Conservation (phyloP, 2,113 vertebrate genomes). For the Elachura formosa region DNA sequence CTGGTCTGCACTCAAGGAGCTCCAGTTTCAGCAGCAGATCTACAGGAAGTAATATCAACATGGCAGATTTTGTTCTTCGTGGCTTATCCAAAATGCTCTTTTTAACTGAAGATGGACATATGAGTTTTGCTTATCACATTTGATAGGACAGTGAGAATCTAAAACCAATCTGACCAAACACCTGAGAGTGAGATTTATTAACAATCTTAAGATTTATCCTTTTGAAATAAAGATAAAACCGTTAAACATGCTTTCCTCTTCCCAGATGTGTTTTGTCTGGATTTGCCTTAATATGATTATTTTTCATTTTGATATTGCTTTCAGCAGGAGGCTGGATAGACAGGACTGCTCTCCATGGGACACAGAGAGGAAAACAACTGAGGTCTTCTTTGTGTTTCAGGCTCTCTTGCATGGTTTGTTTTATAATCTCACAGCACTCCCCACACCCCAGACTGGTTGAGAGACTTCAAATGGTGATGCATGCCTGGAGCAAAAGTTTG, state of each 20-base stretch:
- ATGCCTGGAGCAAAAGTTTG: background rate
- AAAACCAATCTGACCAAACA: background rate
- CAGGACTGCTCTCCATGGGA: background rate
- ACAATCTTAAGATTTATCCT: background rate
- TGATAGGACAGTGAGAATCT: background rate
- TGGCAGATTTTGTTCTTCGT: background rate
- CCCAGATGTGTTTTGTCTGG: background rate
- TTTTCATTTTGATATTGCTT: slow-evolving; percentile 7
- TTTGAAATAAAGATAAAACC: background rate
- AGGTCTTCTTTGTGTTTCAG: background rate
- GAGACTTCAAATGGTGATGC: background rate
- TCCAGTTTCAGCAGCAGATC: background rate
- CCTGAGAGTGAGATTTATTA: background rate
- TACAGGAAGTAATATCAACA: background rate
- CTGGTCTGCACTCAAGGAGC: background rate
- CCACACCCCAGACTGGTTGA: background rate
- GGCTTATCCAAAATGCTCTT: background rate
- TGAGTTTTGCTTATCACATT: background rate
- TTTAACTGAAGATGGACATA: background rate
- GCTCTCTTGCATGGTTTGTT: background rate
- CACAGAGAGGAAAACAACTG: background rate
- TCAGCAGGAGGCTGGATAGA: background rate
- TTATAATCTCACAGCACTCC: background rate
- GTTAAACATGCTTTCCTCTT: background rate
- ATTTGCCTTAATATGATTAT: background rate